Evolutionary conservation across 92 coral and sea anemone species (phyloP).

Genomic region (Phenganax marumi): DNA sequence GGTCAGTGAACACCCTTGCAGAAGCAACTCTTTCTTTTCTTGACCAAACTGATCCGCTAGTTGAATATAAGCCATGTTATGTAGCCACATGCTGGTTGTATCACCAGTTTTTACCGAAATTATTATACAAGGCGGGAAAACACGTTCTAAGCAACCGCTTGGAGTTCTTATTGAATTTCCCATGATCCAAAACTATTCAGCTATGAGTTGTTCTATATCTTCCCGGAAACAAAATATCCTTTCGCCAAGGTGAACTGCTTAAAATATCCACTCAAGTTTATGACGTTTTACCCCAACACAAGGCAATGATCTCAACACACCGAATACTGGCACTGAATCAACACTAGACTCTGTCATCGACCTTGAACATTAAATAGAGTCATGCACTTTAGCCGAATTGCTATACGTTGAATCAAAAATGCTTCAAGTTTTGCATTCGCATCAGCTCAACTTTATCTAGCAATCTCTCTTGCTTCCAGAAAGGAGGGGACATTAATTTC

Average conservation of each 20-base stretch:
- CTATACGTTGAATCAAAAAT: neutral
- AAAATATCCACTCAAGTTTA: no score
- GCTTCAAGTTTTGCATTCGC: neutral
- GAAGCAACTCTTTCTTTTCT: constrained; percentile 65
- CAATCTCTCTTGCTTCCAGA: neutral
- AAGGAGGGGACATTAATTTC: neutral
- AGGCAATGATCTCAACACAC: no score
- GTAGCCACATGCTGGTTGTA: constrained; percentile 82
- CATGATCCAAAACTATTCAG: constrained; percentile 47
- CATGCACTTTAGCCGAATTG: neutral
- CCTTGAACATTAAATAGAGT: no score
- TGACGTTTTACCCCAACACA: no score
- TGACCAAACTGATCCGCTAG: constrained; percentile 78
- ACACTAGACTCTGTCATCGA: no score
- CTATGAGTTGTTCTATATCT: neutral
- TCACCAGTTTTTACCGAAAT: constrained; percentile 90
- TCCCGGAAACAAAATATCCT: neutral
- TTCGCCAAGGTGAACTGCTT: no score
- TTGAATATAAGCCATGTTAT: constrained; percentile 75
- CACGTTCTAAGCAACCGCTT: constrained; percentile 69
- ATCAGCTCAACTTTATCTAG: neutral
- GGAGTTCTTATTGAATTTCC: constrained; percentile 62
- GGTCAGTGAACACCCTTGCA: constrained; percentile 85
- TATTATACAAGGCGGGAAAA: constrained; percentile 68
- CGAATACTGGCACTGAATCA: no score